Evolutionary conservation across 2,113 vertebrate genomes (phyloP).

Genomic region (Brachypodius melanocephalos): DNA sequence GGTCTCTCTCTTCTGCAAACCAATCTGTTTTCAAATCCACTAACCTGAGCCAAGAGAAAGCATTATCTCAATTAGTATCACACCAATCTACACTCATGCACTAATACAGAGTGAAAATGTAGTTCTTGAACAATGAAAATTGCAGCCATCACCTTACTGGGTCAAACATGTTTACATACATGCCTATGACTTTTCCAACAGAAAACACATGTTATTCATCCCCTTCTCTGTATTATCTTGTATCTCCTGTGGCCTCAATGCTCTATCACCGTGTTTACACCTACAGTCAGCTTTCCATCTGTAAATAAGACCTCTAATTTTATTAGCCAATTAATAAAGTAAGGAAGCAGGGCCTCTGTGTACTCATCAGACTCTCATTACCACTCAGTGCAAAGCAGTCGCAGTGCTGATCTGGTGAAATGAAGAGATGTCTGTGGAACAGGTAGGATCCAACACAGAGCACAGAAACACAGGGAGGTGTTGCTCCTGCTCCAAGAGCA

Average conservation of each 20-base stretch:
- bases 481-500: neutral
- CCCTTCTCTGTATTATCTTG: neutral
- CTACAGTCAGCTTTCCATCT: neutral
- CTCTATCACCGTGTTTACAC: neutral
- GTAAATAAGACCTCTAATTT: neutral
- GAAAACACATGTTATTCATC: neutral
- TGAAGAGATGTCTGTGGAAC: rapidly evolving
- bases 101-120: neutral
- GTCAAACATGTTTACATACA: neutral
- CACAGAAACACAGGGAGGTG: neutral
- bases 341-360: neutral
- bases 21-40: neutral
- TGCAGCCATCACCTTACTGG: neutral
- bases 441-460: neutral
- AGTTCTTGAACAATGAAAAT: neutral
- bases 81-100: neutral
- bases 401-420: neutral
- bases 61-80: neutral
- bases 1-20: neutral
- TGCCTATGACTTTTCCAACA: neutral
- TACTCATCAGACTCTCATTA: neutral
- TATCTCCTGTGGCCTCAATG: neutral
- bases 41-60: neutral
- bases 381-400: neutral
- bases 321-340: neutral